These are phyloP conservation scores for Epinephelus malabaricus DNA, from an alignment of 2,797 vertebrate species.

Conservation along the genomic window DNA sequence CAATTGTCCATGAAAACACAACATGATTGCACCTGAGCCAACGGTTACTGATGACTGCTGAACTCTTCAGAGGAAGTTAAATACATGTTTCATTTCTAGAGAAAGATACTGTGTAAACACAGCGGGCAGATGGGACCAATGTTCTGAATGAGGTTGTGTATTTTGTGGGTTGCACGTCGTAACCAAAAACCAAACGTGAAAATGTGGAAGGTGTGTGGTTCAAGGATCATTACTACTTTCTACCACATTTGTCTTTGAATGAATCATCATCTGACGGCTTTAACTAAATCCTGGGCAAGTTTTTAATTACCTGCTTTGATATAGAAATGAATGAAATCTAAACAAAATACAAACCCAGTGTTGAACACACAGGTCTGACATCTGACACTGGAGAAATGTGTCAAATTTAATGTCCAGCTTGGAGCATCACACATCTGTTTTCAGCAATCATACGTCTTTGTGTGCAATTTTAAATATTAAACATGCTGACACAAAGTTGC, in stretches of 20 bases:
- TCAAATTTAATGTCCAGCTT: not conserved
- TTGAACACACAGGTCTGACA: not conserved
- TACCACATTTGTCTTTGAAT: too few relatives aligned
- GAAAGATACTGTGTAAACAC: not conserved
- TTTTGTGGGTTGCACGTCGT: too few relatives aligned
- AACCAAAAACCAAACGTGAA: too few relatives aligned
- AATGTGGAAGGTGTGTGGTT: not conserved
- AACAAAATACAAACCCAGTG: not conserved
- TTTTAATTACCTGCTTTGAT: not conserved
- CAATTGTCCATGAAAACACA: too few relatives aligned
- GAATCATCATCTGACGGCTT: too few relatives aligned
- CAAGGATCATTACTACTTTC: too few relatives aligned
- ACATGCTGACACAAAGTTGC: not conserved
- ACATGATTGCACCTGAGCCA: not conserved
- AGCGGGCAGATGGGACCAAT: not conserved
- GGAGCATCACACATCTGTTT: not conserved
- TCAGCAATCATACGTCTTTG: too few relatives aligned
- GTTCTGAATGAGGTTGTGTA: not conserved
- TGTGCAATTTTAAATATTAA: not conserved
- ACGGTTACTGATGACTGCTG: not conserved
- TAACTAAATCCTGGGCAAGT: too few relatives aligned
- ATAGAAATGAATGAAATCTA: not conserved
- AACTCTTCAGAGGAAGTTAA: not conserved
- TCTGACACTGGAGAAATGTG: not conserved
- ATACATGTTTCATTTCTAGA: not conserved